phyloP scores from a whole-genome alignment of 2,797 vertebrate species.

The Ispidina picta region DNA sequence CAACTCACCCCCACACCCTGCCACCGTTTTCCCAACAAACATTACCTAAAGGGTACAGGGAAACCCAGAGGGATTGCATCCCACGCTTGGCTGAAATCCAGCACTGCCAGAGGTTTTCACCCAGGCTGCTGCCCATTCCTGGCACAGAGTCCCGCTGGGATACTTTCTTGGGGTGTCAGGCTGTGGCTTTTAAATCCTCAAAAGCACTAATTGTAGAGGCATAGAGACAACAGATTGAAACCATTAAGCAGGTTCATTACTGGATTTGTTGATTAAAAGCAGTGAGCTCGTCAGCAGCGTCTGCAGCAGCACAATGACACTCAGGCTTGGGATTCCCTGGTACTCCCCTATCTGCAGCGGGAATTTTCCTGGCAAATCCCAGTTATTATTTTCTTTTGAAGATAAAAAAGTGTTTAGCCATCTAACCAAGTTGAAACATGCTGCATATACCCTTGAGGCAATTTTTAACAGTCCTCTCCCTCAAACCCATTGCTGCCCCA shows the following conservation, averaged over 20 bases:
- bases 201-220: background rate
- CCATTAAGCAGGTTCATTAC: background rate
- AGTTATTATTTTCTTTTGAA: background rate
- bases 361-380: background rate
- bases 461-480: background rate
- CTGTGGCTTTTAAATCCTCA: background rate
- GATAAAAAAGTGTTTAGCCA: background rate
- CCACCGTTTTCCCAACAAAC: background rate
- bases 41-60: accelerated
- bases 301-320: background rate
- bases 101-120: background rate
- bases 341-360: background rate
- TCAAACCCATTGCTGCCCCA: background rate
- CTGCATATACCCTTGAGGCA: background rate
- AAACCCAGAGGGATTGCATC: background rate
- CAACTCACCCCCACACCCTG: background rate
- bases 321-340: background rate
- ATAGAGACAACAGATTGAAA: background rate
- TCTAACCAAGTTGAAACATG: accelerated
- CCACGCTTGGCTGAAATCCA: accelerated
- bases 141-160: accelerated
- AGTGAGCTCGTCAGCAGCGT: background rate
- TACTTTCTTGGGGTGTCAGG: background rate
- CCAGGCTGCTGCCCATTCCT: background rate
- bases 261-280: background rate